phyloP scores from a whole-genome alignment of 2,888 invertebrate genomes.

The Tyria jacobaeae region DNA sequence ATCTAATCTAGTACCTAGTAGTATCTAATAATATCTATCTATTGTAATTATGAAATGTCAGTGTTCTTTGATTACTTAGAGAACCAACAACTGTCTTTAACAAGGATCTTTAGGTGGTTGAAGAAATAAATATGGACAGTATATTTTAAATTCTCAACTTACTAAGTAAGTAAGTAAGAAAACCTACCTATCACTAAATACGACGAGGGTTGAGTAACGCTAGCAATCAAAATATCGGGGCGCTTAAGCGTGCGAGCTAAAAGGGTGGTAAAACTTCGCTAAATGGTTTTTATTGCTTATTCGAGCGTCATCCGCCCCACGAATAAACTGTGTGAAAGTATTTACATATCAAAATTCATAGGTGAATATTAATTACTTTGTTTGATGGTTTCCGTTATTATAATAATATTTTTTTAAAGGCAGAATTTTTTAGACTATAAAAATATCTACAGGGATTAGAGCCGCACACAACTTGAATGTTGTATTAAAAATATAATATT shows the following conservation, averaged over 20 bases:
- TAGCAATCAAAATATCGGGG: slow-evolving; percentile 61
- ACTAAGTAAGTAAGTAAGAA: not conserved
- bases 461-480: too few species aligned
- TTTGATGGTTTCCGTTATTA: slow-evolving; percentile 13
- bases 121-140: too few species aligned
- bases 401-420: slow-evolving; percentile 4
- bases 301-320: slow-evolving; percentile 54
- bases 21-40: too few species aligned
- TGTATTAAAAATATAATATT: not conserved
- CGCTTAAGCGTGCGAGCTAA: slow-evolving; percentile 48
- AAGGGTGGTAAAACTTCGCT: slow-evolving; percentile 75
- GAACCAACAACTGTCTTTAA: too few species aligned
- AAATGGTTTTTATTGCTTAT: slow-evolving; percentile 81
- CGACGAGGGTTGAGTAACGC: slow-evolving; percentile 54
- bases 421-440: too few species aligned
- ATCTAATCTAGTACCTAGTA: too few species aligned
- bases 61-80: too few species aligned
- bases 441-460: too few species aligned
- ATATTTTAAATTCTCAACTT: slow-evolving; percentile 3
- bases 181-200: slow-evolving; percentile 24
- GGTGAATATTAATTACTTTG: slow-evolving; percentile 46
- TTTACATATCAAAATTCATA: slow-evolving; percentile 72
- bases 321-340: slow-evolving; percentile 67
- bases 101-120: too few species aligned
- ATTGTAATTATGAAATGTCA: too few species aligned